A percentile compares a stretch with the other conserved stretches of the same genome.
Conservation (phyloP, 2,888 invertebrate genomes). For the Calameuta filiformis region DNA sequence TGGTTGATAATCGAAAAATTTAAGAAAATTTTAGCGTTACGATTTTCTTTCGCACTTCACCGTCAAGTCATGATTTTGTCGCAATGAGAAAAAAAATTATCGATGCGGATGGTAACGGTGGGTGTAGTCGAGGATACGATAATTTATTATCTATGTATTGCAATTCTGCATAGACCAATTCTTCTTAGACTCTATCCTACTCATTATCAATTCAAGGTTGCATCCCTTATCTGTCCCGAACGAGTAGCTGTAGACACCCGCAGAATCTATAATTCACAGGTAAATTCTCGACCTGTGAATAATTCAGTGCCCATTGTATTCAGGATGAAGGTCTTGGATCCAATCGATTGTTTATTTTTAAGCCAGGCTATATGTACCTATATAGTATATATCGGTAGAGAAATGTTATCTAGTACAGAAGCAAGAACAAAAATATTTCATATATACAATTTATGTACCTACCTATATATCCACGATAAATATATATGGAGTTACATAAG, state of each 20-base stretch:
- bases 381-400: not conserved
- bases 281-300: no score
- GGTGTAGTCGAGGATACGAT: not conserved
- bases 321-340: no score
- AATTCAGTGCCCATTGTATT: no score
- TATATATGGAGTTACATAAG: not conserved
- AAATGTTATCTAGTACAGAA: not conserved
- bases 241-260: no score
- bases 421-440: not conserved
- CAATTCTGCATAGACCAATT: not conserved
- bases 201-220: no score
- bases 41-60: not conserved
- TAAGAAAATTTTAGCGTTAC: not conserved
- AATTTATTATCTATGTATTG: not conserved
- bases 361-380: no score
- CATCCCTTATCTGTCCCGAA: no score
- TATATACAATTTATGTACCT: not conserved
- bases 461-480: not conserved
- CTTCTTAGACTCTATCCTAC: not conserved
- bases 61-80: not conserved
- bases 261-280: no score
- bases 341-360: no score
- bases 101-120: no score
- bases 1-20: not conserved
- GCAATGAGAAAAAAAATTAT: no score